Evolutionary conservation across 2,888 invertebrate genomes (phyloP).

Genomic region (Plutella xylostella): DNA sequence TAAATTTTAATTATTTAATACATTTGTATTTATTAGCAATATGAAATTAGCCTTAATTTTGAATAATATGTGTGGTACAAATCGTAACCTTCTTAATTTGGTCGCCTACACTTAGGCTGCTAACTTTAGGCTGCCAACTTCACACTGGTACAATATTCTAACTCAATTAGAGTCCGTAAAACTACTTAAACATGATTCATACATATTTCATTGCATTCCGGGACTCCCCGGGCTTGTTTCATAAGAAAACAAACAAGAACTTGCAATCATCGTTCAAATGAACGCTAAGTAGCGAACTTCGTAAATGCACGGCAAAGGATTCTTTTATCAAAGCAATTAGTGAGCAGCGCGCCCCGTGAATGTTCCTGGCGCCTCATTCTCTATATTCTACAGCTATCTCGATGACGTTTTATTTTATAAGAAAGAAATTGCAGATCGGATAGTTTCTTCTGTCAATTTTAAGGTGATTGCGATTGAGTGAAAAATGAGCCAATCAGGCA

Average conservation of each 20-base stretch:
- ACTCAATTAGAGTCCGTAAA: no score
- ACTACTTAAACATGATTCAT: no score
- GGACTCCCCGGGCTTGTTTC: no score
- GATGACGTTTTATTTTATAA: neutral
- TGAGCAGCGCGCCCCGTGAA: constrained; percentile 19
- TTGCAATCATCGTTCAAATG: constrained; percentile 21
- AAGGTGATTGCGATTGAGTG: neutral
- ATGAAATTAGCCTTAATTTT: no score
- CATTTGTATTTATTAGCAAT: no score
- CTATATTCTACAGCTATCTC: neutral
- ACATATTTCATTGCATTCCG: neutral
- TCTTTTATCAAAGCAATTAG: constrained; percentile 33
- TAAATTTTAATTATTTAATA: no score
- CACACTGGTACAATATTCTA: no score
- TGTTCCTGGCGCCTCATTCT: neutral
- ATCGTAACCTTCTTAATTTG: no score
- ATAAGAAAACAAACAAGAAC: neutral
- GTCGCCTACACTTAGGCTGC: no score
- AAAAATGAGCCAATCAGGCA: neutral
- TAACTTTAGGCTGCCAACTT: no score
- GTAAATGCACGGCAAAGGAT: constrained; percentile 26
- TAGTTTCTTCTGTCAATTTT: neutral
- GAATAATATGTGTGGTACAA: no score
- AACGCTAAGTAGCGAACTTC: constrained; percentile 22
- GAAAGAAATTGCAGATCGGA: neutral